These are phyloP conservation scores for Habropoda laboriosa DNA, from an alignment of 1,140 invertebrate genomes.

Conservation along the genomic window DNA sequence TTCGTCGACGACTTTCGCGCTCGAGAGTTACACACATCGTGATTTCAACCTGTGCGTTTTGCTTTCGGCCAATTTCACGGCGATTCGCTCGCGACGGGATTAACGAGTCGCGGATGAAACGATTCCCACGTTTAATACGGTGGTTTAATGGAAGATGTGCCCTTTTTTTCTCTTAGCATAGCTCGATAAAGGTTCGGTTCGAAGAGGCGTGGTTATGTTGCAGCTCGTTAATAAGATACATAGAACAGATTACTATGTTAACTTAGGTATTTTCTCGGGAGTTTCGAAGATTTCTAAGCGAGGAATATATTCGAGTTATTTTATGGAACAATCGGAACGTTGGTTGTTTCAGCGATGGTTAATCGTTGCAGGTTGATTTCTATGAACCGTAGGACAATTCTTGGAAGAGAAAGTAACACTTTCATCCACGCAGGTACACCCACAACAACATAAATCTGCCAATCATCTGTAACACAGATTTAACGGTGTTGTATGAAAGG, in stretches of 20 bases:
- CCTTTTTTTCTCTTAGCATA: not conserved
- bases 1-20: slow-evolving; percentile 43
- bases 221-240: no score
- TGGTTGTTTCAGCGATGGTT: not conserved
- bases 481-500: not conserved
- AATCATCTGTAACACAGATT: slow-evolving; percentile 20
- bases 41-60: not conserved
- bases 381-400: slow-evolving; percentile 8
- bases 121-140: not conserved
- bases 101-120: not conserved
- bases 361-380: slow-evolving; percentile 16
- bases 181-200: no score
- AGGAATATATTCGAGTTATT: no score
- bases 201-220: no score
- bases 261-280: no score
- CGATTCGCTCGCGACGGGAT: slow-evolving; percentile 10
- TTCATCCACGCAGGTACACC: slow-evolving; percentile 23
- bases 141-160: no score
- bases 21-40: not conserved
- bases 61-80: slow-evolving; percentile 39
- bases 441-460: slow-evolving; percentile 25
- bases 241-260: no score
- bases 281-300: no score
- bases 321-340: no score
- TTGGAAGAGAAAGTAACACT: slow-evolving; percentile 19